Base-by-base conservation (phyloP, 2,888 invertebrate genomes). In the Eugnorisma glareosa region DNA sequence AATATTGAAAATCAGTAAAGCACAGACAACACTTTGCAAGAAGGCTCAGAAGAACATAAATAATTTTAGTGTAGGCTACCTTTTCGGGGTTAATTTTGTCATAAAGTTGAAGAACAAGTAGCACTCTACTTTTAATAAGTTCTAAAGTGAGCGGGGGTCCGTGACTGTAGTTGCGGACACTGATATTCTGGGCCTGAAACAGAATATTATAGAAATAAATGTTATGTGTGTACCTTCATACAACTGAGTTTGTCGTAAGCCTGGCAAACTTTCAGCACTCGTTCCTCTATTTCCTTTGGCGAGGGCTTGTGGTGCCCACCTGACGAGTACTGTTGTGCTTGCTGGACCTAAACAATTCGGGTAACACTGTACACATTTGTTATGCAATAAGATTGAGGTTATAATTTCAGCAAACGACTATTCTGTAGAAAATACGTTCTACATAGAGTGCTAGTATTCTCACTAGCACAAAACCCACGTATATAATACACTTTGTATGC, bases 61-160 rank as follows among this genome's bases (percentile, higher is more conserved):
- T 72, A 57, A 74, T 81, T 75, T 73, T 64, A 79, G 68, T 68
- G 35, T 51, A 77, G 64, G 89, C 97, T 98, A 99, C 99, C 99
- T 99, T 99, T 91, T 98, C 97, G 89, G 99, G 98, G 93, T 98
- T 98, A 97, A 99, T 97, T 98, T 99, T 99, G 97, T 99, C 99
- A 97, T 99, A 99, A 90, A 99, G 98, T 97, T 98, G 98, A 92
- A 99, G 98, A 87, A 99, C 99, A 96, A 99, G 98, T 91, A 99
- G 97, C 88, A 99, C 99, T 94, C 99, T 97, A 94, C 99, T 98
- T 93, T 97, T 96, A 95, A 99, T 98, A 92, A 98, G 97, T 92
- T 98, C 98, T 94, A 99, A 97, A 86, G 98, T 97, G 92, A 99
- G 97, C 86, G 99, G 99, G 87, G 98, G 97, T 92, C 98, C 98